Evolutionary conservation across 2,888 invertebrate species (phyloP).

Genomic region (Poecilobothrus nobilitatus): DNA sequence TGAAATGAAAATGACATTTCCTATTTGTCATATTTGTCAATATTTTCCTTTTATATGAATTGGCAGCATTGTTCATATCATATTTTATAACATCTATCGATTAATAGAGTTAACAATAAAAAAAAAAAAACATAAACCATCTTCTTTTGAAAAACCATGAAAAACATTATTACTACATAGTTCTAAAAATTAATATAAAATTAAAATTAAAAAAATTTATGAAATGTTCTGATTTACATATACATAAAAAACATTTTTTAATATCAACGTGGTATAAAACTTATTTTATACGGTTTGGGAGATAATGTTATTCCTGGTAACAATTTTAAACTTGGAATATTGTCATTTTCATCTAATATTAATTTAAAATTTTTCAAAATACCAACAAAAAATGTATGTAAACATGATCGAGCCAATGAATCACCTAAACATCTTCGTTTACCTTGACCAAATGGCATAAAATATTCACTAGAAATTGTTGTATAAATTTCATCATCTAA

Average conservation of each 20-base stretch:
- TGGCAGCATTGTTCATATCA: too few species aligned
- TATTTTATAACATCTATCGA: too few species aligned
- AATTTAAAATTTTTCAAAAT: constrained; percentile 51
- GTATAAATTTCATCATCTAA: constrained; percentile 39
- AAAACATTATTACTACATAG: too few species aligned
- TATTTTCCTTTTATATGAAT: too few species aligned
- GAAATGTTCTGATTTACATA: too few species aligned
- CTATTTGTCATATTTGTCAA: too few species aligned
- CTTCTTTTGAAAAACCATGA: too few species aligned
- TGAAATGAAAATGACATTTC: too few species aligned
- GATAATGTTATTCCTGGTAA: constrained; percentile 50
- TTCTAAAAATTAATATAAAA: too few species aligned
- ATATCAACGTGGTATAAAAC: constrained; percentile 29
- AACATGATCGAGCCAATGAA: constrained; percentile 51
- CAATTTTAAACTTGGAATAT: constrained; percentile 43
- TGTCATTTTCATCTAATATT: constrained; percentile 38
- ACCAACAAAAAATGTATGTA: constrained; percentile 54
- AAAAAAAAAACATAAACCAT: too few species aligned
- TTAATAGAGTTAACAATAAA: too few species aligned
- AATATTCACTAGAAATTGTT: constrained; percentile 34
- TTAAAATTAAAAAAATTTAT: too few species aligned
- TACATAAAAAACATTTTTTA: neutral
- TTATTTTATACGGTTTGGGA: constrained; percentile 49
- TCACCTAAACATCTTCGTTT: constrained; percentile 59
- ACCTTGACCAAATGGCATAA: constrained; percentile 47